Conservation (phyloP, 2,888 invertebrate species). For the Drosophila neonasuta region DNA sequence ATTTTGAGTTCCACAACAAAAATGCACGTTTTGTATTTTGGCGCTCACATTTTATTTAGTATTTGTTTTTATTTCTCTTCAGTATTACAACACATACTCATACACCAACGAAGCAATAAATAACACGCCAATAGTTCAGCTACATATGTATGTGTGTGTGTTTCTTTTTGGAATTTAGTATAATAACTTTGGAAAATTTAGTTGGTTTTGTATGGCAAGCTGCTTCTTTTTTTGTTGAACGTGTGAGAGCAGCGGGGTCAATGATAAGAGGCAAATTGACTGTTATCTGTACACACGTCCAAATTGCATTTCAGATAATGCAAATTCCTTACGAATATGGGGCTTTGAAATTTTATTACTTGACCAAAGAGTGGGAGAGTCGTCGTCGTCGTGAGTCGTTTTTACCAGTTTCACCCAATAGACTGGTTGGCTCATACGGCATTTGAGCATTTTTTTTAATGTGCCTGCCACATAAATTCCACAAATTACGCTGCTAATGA, state of each 20-base stretch:
- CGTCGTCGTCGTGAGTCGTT: not conserved
- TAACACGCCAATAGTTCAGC: slow-evolving; percentile 40
- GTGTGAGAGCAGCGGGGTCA: slow-evolving; percentile 2
- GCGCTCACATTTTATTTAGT: slow-evolving; percentile 51
- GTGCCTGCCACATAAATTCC: slow-evolving; percentile 74
- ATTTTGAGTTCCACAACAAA: slow-evolving; percentile 63
- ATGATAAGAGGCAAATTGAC: slow-evolving; percentile 32
- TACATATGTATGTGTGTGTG: slow-evolving; percentile 9
- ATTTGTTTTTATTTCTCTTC: slow-evolving; percentile 30
- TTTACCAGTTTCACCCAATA: slow-evolving; percentile 43
- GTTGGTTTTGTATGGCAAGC: slow-evolving; percentile 29
- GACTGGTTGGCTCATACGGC: slow-evolving; percentile 40
- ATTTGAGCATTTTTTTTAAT: slow-evolving; percentile 56
- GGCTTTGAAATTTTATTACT: slow-evolving; percentile 15
- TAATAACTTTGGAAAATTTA: slow-evolving; percentile 24
- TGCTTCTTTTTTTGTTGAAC: slow-evolving; percentile 14
- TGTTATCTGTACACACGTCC: slow-evolving; percentile 38
- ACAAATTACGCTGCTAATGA: slow-evolving; percentile 71
- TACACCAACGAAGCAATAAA: slow-evolving; percentile 48
- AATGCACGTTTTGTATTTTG: slow-evolving; percentile 57
- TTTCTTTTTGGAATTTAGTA: slow-evolving; percentile 4
- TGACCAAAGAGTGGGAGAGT: slow-evolving; percentile 3
- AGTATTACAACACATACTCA: slow-evolving; percentile 31
- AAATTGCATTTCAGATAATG: slow-evolving; percentile 60
- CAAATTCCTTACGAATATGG: slow-evolving; percentile 33